phyloP scores from a whole-genome alignment of 2,113 vertebrate species.

The Macquaria ambigua region DNA sequence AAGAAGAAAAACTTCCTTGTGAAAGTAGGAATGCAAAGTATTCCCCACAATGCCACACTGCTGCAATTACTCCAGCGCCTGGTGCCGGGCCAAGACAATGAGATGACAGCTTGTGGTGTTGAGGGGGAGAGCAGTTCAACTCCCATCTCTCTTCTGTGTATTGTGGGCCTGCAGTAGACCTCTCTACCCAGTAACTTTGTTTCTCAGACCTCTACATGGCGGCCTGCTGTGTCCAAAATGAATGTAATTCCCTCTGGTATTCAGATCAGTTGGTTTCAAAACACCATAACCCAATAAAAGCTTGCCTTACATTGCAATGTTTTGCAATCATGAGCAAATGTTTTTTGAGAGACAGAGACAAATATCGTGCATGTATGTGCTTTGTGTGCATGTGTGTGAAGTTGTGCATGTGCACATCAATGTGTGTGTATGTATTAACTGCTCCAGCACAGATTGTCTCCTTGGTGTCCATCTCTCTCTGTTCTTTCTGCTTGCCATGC shows the following conservation, averaged over 20 bases:
- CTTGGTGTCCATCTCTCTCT: constrained; percentile 48
- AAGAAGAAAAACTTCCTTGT: constrained; percentile 79
- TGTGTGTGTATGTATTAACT: constrained; percentile 7
- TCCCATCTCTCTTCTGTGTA: constrained; percentile 61
- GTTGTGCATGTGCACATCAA: neutral
- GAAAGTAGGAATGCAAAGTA: constrained; percentile 84
- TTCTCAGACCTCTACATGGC: constrained; percentile 34
- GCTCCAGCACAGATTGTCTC: constrained; percentile 23
- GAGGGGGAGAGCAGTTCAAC: constrained; percentile 64
- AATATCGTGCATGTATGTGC: neutral
- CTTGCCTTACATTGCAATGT: neutral
- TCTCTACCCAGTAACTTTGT: constrained; percentile 38
- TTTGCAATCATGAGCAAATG: constrained; percentile 6
- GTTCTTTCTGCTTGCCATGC: constrained; percentile 28
- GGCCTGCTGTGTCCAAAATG: constrained; percentile 39
- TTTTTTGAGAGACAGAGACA: constrained; percentile 14
- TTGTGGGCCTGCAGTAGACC: constrained; percentile 34
- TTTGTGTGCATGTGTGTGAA: constrained; percentile 15
- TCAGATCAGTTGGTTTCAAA: constrained; percentile 54
- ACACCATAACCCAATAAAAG: constrained; percentile 30
- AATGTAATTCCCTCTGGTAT: constrained; percentile 50
- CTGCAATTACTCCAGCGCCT: constrained; percentile 82
- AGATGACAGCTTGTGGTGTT: constrained; percentile 79
- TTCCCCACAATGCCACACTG: constrained; percentile 84
- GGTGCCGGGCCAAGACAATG: constrained; percentile 83